Percentiles rank a stretch among this genome's conserved stretches.
Conservation (phyloP, 23 tunicate species). For the Phallusia fumigata region DNA sequence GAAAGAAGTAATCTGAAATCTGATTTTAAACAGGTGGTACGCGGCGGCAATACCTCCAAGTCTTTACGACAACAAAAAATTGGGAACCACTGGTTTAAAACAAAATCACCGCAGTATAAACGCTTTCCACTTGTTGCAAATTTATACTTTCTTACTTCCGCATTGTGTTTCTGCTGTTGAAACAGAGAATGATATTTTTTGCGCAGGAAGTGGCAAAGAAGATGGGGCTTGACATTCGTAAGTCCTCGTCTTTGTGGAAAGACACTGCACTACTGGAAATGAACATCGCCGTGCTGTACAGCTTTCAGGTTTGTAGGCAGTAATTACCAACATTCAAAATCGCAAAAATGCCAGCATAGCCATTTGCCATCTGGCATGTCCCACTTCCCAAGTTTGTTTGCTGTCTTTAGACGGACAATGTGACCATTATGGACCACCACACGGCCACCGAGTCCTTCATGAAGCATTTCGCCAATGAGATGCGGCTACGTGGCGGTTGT, state of each 20-base stretch:
- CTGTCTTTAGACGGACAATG: slow-evolving; percentile 55
- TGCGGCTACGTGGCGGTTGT: slow-evolving; percentile 78
- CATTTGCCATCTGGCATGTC: no score
- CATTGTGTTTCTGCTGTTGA: background rate
- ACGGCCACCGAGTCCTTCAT: slow-evolving; percentile 84
- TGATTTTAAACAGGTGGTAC: no score
- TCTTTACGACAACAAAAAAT: no score
- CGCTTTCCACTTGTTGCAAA: no score
- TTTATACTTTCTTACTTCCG: background rate
- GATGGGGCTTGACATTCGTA: slow-evolving; percentile 68
- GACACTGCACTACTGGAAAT: slow-evolving; percentile 76
- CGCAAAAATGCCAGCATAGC: no score
- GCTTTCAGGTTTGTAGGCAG: slow-evolving; percentile 62
- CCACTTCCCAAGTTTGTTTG: no score
- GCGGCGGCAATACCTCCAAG: no score
- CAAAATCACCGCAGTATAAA: no score
- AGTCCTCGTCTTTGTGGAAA: slow-evolving; percentile 81
- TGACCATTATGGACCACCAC: slow-evolving; percentile 96
- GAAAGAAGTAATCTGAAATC: no score
- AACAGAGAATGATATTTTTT: background rate
- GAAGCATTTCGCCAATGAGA: slow-evolving; percentile 82
- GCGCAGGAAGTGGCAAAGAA: slow-evolving; percentile 64
- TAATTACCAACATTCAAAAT: no score
- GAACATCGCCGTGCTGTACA: slow-evolving; percentile 81
- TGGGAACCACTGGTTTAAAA: no score